Percentiles rank a stretch among this genome's conserved stretches.
phyloP scores from a whole-genome alignment of 2,888 invertebrate species.

The Flexamia atlantica region DNA sequence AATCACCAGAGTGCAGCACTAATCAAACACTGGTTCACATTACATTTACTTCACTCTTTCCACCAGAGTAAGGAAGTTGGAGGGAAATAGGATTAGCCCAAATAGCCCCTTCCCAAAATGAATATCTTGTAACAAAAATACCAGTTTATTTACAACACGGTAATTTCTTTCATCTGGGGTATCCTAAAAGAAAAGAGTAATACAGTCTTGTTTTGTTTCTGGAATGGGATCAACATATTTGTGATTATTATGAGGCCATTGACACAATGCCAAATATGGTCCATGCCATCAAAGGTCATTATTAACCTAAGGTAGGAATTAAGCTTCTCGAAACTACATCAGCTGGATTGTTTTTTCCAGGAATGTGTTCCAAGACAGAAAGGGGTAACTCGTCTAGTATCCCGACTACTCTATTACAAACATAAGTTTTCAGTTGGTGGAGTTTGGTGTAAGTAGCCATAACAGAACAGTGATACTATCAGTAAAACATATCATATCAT shows the following conservation, averaged over 20 bases:
- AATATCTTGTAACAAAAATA: too few species aligned
- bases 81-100: too few species aligned
- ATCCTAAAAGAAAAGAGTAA: too few species aligned
- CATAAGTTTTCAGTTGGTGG: background rate
- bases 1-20: too few species aligned
- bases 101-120: too few species aligned
- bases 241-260: background rate
- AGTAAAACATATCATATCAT: background rate
- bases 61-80: too few species aligned
- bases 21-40: too few species aligned
- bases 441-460: background rate
- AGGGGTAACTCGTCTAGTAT: background rate
- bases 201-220: too few species aligned
- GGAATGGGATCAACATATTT: too few species aligned
- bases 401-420: background rate
- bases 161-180: too few species aligned
- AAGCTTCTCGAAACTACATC: conserved; percentile 1
- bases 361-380: background rate
- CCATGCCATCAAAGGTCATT: background rate
- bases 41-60: too few species aligned
- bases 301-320: background rate
- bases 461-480: conserved; percentile 15
- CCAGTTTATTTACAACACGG: too few species aligned
- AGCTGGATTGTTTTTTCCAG: background rate
- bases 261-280: background rate